These are phyloP conservation scores for Nasonia giraulti DNA, from an alignment of 1,140 invertebrate species.

Conservation along the genomic window DNA sequence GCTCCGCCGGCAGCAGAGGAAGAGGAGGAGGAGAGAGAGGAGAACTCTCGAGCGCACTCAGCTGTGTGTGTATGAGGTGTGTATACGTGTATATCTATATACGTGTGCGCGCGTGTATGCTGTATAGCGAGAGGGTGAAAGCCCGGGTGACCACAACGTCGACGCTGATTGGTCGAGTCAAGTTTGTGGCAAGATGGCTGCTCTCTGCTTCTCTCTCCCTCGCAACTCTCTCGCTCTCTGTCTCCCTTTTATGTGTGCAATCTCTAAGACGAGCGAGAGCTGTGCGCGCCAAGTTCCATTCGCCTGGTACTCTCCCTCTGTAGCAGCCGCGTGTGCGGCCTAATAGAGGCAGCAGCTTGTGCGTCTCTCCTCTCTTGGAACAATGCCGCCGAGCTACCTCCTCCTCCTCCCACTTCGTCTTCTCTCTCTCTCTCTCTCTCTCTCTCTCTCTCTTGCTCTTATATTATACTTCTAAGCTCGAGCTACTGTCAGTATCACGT, in stretches of 20 bases:
- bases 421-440: not conserved
- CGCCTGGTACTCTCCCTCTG: not conserved
- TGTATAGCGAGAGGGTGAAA: slow-evolving; percentile 46
- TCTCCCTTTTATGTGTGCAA: slow-evolving; percentile 55
- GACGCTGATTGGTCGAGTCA: slow-evolving; percentile 75
- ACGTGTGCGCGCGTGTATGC: slow-evolving; percentile 47
- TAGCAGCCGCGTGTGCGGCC: slow-evolving; percentile 36
- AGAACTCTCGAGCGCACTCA: slow-evolving; percentile 47
- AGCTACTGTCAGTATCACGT: slow-evolving; percentile 3
- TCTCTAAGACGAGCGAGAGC: slow-evolving; percentile 37
- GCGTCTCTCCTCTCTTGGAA: not conserved
- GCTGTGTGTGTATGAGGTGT: not conserved
- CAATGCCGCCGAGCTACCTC: not conserved
- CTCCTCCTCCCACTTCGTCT: not conserved
- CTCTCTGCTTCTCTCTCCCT: slow-evolving; percentile 54
- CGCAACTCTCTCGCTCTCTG: slow-evolving; percentile 46
- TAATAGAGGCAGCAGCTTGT: not conserved
- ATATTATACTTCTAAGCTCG: not conserved
- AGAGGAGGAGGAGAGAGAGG: slow-evolving; percentile 7
- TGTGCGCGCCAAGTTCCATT: slow-evolving; percentile 31
- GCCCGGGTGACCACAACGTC: slow-evolving; percentile 73
- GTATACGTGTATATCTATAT: slow-evolving; percentile 23
- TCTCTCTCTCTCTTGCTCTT: too few species aligned
- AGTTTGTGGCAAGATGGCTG: slow-evolving; percentile 75
- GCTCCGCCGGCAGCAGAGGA: slow-evolving; percentile 50